Conservation (phyloP, 2,888 invertebrate genomes). For the Leucozona laternaria region DNA sequence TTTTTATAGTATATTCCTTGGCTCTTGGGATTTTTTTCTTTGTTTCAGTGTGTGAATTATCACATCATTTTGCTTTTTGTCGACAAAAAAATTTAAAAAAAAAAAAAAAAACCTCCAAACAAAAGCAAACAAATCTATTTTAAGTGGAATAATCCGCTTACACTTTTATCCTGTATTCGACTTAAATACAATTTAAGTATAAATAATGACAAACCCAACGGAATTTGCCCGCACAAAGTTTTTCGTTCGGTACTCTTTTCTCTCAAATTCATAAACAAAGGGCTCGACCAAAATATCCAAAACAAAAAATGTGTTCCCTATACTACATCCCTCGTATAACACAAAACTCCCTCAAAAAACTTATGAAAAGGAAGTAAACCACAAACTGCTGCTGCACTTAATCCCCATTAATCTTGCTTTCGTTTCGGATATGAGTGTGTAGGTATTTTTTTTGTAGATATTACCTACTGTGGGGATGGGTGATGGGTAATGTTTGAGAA, state of each 20-base stretch:
- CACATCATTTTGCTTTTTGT: conserved; percentile 59
- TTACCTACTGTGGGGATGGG: conserved; percentile 7
- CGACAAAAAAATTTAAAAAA: background rate
- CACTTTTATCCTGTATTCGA: conserved; percentile 68
- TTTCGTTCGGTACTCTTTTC: too few relatives aligned
- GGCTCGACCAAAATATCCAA: conserved; percentile 14
- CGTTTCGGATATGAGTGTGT: conserved; percentile 36
- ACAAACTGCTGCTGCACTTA: conserved; percentile 72
- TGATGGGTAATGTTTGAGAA: conserved; percentile 51
- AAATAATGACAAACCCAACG: conserved; percentile 67
- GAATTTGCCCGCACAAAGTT: conserved; percentile 24
- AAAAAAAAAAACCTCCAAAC: conserved; percentile 55
- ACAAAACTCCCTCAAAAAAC: conserved; percentile 24
- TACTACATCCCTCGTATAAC: background rate
- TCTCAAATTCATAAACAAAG: conserved; percentile 73
- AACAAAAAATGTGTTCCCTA: background rate
- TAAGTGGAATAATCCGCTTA: conserved; percentile 76
- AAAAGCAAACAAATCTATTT: conserved; percentile 74
- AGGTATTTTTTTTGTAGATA: too few relatives aligned
- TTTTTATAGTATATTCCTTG: background rate
- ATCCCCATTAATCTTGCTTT: conserved; percentile 75
- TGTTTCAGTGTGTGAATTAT: conserved; percentile 67
- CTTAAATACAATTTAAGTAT: conserved; percentile 75
- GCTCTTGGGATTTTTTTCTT: conserved; percentile 11
- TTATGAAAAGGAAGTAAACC: conserved; percentile 63